Percentiles rank a stretch among this genome's conserved stretches.
These are phyloP conservation scores for Chelmon rostratus DNA, from an alignment of 2,797 vertebrate genomes.

Conservation along the genomic window DNA sequence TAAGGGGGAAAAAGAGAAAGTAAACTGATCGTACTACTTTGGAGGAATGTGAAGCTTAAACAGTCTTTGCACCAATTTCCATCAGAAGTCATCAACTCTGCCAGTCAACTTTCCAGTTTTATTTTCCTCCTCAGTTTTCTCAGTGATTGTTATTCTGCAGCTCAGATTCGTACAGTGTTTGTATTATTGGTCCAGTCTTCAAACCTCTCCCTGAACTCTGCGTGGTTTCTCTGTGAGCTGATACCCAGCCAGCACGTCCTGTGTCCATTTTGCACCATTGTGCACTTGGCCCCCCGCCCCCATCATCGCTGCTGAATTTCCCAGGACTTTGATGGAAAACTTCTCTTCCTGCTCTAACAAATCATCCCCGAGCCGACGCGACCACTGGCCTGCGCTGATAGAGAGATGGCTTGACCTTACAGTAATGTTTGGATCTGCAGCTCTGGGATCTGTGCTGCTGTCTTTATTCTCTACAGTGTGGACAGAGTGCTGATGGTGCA, in stretches of 20 bases:
- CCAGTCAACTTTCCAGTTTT: neutral
- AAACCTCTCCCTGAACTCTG: slow-evolving; percentile 60
- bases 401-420: slow-evolving; percentile 41
- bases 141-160: neutral
- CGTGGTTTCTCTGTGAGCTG: slow-evolving; percentile 63
- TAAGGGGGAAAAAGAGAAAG: neutral
- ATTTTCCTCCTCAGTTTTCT: slow-evolving; percentile 3
- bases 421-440: slow-evolving; percentile 41
- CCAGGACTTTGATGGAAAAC: slow-evolving; percentile 76
- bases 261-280: slow-evolving; percentile 32
- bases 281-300: slow-evolving; percentile 43
- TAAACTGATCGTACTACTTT: neutral
- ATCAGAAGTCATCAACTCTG: neutral
- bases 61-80: slow-evolving; percentile 1
- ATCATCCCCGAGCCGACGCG: slow-evolving; percentile 63
- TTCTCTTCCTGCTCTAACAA: slow-evolving; percentile 70
- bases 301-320: slow-evolving; percentile 69
- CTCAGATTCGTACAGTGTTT: neutral
- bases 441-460: slow-evolving; percentile 26
- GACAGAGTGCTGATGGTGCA: slow-evolving; percentile 45
- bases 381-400: slow-evolving; percentile 47
- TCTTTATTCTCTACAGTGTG: slow-evolving; percentile 16
- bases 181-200: slow-evolving; percentile 2
- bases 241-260: slow-evolving; percentile 52
- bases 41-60: neutral